These are phyloP conservation scores for Orthosia cruda DNA, from an alignment of 2,888 invertebrate genomes.

Conservation along the genomic window DNA sequence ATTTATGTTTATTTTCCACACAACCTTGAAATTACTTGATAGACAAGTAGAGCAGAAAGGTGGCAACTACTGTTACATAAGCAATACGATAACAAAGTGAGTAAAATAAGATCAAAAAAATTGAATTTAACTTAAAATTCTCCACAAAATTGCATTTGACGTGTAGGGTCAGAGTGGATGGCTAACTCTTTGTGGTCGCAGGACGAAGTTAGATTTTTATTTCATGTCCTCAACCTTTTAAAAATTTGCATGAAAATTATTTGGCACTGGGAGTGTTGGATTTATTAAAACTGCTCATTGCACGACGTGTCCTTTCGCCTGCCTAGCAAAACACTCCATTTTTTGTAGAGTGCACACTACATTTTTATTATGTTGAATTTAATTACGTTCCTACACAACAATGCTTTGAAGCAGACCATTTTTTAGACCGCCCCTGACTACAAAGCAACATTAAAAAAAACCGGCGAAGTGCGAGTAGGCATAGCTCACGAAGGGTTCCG, in stretches of 20 bases:
- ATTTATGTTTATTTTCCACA: neutral
- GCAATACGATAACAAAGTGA: neutral
- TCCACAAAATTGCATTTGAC: conserved; percentile 30
- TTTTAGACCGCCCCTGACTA: conserved; percentile 46
- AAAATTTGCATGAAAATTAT: conserved; percentile 27
- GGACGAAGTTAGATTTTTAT: conserved; percentile 16
- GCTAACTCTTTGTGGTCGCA: conserved; percentile 8
- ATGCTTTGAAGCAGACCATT: conserved; percentile 64
- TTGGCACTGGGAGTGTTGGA: conserved; percentile 27
- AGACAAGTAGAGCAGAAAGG: neutral
- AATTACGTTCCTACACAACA: conserved; percentile 65
- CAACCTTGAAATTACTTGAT: neutral
- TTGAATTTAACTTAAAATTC: neutral
- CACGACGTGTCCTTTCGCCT: conserved; percentile 41
- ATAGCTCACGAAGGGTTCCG: no score
- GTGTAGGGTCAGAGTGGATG: neutral
- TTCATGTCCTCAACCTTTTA: conserved; percentile 20
- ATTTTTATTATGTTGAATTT: conserved; percentile 67
- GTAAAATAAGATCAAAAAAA: neutral
- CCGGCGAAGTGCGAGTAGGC: no score
- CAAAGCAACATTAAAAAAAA: conserved; percentile 42
- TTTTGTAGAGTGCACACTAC: conserved; percentile 67
- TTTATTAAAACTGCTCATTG: conserved; percentile 41
- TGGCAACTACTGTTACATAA: neutral
- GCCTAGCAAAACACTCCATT: conserved; percentile 51